Evolutionary conservation across 2,888 invertebrate species (phyloP), one percentile per base, ranked within the genome.

Genomic region (Dynastes maya): DNA sequence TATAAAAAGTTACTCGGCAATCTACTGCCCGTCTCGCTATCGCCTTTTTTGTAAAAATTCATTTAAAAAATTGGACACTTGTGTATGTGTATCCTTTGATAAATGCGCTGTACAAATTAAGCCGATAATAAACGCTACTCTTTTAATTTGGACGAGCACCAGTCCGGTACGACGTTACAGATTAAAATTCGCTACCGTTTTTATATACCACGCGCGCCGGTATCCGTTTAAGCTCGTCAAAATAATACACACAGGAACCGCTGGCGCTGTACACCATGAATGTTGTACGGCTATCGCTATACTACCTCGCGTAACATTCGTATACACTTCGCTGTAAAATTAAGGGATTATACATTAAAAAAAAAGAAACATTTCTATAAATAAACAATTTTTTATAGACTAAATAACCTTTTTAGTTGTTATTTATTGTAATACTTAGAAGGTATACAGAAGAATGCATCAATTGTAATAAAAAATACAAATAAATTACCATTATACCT

Each of bases 131-230:
- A 63, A n/a, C 27, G 63, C 8, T 8, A 29, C n/a, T 63, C 2
- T 63, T 63, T 63, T 55, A 6, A 16, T 16, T 37, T 51, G 29
- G 51, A 51, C 53, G 51, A 4, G 49, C 29, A 13, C 51, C 53
- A 32, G 5, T 29, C 22, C 16, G n/a, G n/a, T 40, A 16, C 55
- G 55, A 58, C 29, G 32, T 13, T 32, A 63, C 29, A 27, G 32
- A 63, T 63, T 63, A 63, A 63, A 63, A 63, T 63, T 63, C 29
- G 3, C 9, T 32, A n/a, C 22, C 55, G 55, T 63, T 63, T 68
- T 65, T 65, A 65, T 11, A 11, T 45, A 45, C 11, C 2, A 45
- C 11, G 45, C 45, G 45, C 45, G 45, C 45, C 8, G 45, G 9
- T 74, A 27, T 58, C 11, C 61, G 22, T 61, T 45, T 63, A 45